A percentile compares a stretch with the other conserved stretches of the same genome.
These are phyloP conservation scores for Pomacea canaliculata DNA, from an alignment of 2,888 invertebrate genomes.

Conservation along the genomic window DNA sequence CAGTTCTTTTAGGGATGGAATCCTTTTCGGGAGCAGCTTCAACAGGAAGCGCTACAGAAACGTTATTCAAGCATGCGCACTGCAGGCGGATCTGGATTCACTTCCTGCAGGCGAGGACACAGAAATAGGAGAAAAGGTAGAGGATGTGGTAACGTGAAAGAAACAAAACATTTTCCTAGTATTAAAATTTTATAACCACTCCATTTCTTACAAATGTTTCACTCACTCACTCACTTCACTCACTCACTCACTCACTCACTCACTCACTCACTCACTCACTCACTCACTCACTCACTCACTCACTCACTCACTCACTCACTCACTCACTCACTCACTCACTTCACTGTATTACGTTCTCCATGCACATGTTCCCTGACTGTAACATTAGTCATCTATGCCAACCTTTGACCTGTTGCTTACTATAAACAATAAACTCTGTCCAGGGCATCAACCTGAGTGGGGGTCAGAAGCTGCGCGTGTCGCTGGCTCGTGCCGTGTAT, in stretches of 20 bases:
- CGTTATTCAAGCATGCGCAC: constrained; percentile 27
- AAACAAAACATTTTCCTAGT: neutral
- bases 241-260: too few relatives aligned
- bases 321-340: too few relatives aligned
- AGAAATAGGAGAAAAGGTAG: constrained; percentile 34
- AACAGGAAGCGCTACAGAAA: constrained; percentile 18
- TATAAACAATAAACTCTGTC: too few relatives aligned
- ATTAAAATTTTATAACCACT: too few relatives aligned
- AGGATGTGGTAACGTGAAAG: neutral
- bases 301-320: too few relatives aligned
- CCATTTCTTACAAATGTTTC: neutral
- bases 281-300: too few relatives aligned
- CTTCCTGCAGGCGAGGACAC: constrained; percentile 30
- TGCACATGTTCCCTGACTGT: too few relatives aligned
- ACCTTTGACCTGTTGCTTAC: too few relatives aligned
- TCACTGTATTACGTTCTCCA: too few relatives aligned
- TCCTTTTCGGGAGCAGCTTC: constrained; percentile 25
- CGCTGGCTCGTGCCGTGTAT: constrained; percentile 31
- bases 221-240: neutral
- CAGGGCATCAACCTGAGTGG: constrained; percentile 32
- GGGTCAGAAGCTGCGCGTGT: constrained; percentile 29
- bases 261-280: too few relatives aligned
- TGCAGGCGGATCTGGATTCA: constrained; percentile 28
- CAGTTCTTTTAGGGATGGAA: constrained; percentile 24
- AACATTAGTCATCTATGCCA: too few relatives aligned